Conservation (phyloP, 2,888 invertebrate species). For the Brenthis ino region DNA sequence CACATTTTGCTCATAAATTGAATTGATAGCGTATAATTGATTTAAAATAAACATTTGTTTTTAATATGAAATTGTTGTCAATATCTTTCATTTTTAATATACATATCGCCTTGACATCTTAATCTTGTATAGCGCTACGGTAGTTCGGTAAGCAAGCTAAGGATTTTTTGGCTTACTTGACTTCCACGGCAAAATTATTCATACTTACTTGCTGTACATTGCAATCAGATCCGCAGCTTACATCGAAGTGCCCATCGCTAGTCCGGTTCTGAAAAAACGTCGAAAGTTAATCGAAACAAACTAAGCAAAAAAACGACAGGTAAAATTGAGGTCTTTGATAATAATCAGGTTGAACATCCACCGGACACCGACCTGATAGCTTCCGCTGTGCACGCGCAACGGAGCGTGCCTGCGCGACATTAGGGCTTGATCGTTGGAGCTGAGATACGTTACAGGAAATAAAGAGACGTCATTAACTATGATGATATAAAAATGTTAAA, state of each 20-base stretch:
- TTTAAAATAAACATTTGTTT: constrained; percentile 16
- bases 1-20: constrained; percentile 32
- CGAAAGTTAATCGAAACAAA: constrained; percentile 19
- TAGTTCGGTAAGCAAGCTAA: too few relatives aligned
- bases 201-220: constrained; percentile 86
- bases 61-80: constrained; percentile 20
- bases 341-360: constrained; percentile 50
- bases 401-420: constrained; percentile 54
- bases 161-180: too few relatives aligned
- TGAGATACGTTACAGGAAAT: constrained; percentile 28
- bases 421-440: constrained; percentile 36
- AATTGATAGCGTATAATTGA: constrained; percentile 29
- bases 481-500: not conserved
- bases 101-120: too few relatives aligned
- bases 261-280: constrained; percentile 84
- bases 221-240: constrained; percentile 87
- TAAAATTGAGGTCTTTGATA: constrained; percentile 42
- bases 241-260: constrained; percentile 86
- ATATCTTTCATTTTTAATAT: not conserved
- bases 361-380: constrained; percentile 56
- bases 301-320: constrained; percentile 33
- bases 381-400: constrained; percentile 69
- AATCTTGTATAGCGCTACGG: too few relatives aligned
- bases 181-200: too few relatives aligned
- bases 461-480: constrained; percentile 7